Base-by-base conservation (phyloP, 2,888 invertebrate species). In the Caenorhabditis afra region DNA sequence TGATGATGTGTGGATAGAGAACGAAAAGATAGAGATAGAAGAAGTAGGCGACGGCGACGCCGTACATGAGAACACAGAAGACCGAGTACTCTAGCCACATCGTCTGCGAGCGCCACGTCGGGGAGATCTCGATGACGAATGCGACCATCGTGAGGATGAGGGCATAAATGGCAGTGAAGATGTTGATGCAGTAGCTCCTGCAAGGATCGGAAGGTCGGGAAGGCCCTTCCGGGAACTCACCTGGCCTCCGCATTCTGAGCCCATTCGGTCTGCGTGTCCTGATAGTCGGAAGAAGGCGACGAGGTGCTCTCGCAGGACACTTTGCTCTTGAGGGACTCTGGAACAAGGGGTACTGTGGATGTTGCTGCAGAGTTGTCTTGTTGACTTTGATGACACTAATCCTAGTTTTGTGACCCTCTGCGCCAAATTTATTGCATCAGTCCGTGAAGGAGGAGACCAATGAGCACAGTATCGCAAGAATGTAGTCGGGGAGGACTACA, bases 1-100 rank as follows among this genome's bases (percentile, higher is more conserved):
- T 84, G 39, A 84, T 50, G 52, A 80, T 75, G 10, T 65, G 75
- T 7, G 88, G 88, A 74, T 88, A 82, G 20, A 88, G 79, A 14
- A 88, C 74, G 55, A 88, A 78, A 3, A 85, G 47, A 61, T 88
- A 88, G 39, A 82, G 82, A 57, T 87, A 87, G 11, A 81, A 20
- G 22, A 88, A 81, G 71, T 88, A 88, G 5, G 85, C n/a, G 3
- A 81, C 77, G 10, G 86, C 87, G 4, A 81, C 59, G 3, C 83
- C 79, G 55, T 88, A 88, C 88, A 88, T 88, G 44, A 83, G 78
- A 18, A 77, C 47, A 11, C 65, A 65, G 65, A 77, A 77, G 10
- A 79, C 71, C 76, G 61, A 68, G 12, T 49, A 67, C 11, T 37
- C 44, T 12, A 67, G 67, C 61, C 65, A 67, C 67, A 67, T 77